Percentiles rank a stretch among this genome's conserved stretches.
Conservation (phyloP, 1,140 invertebrate genomes). For the Dryas iulia region DNA sequence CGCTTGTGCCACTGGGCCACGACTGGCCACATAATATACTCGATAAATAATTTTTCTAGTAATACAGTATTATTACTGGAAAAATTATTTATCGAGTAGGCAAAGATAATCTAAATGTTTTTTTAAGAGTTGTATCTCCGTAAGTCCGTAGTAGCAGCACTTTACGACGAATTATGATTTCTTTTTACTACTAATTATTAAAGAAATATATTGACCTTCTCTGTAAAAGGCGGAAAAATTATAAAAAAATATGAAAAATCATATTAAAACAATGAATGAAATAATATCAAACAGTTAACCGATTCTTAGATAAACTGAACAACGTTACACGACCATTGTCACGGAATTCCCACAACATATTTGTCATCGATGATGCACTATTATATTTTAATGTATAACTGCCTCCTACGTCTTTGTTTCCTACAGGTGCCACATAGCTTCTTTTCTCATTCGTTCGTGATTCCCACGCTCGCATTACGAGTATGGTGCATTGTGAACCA, state of each 20-base stretch:
- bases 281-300: neutral
- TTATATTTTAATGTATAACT: slow-evolving; percentile 39
- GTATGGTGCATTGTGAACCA: slow-evolving; percentile 49
- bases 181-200: too few species aligned
- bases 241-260: neutral
- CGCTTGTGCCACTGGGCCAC: too few species aligned
- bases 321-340: slow-evolving; percentile 3
- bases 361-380: slow-evolving; percentile 24
- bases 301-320: neutral
- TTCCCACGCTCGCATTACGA: slow-evolving; percentile 66
- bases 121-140: too few species aligned
- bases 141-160: too few species aligned
- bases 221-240: neutral
- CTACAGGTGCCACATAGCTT: slow-evolving; percentile 57
- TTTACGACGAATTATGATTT: too few species aligned
- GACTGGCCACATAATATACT: too few species aligned
- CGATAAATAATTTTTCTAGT: too few species aligned
- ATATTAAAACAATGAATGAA: neutral
- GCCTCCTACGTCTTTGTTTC: slow-evolving; percentile 41
- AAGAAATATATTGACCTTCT: too few species aligned
- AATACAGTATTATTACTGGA: too few species aligned
- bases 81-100: too few species aligned
- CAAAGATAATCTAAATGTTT: too few species aligned
- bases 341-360: slow-evolving; percentile 28
- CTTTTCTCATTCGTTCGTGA: slow-evolving; percentile 50